Conservation (phyloP, 2,797 vertebrate genomes). For the Mionectes olivaceus region DNA sequence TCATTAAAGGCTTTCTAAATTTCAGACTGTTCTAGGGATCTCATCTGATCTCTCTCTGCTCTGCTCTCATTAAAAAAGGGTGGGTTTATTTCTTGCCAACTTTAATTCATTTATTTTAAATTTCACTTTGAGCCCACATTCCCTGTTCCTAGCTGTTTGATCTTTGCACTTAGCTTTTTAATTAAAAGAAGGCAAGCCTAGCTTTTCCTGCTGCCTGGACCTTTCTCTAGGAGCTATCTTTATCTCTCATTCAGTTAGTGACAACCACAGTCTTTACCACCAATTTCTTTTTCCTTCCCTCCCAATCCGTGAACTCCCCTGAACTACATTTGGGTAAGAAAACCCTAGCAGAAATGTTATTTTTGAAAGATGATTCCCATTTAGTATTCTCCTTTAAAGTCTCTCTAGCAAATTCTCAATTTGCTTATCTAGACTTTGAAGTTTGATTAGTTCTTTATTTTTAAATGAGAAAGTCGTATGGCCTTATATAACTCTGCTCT, state of each 20-base stretch:
- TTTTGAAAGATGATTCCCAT: not conserved
- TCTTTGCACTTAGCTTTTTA: constrained; percentile 35
- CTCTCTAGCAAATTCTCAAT: not conserved
- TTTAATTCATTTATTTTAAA: not conserved
- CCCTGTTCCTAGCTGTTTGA: constrained; percentile 25
- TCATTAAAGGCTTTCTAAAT: constrained; percentile 30
- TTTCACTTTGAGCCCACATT: not conserved
- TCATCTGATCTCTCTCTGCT: not conserved
- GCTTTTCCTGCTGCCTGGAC: not conserved
- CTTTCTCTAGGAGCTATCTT: not conserved
- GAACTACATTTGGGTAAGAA: not conserved
- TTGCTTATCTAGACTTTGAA: not conserved
- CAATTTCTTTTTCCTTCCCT: not conserved
- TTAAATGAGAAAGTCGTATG: not conserved
- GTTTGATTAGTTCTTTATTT: not conserved
- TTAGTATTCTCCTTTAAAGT: not conserved
- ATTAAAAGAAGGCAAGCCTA: constrained; percentile 23
- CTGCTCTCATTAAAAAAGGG: constrained; percentile 17
- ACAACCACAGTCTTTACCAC: not conserved
- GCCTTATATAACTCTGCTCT: not conserved
- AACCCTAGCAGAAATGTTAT: not conserved
- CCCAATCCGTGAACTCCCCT: not conserved
- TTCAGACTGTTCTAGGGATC: not conserved
- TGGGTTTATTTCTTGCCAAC: not conserved
- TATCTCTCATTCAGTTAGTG: not conserved